A percentile compares a stretch with the other conserved stretches of the same genome.
phyloP scores from a whole-genome alignment of 2,888 invertebrate species.

The Netelia fuscicornis region DNA sequence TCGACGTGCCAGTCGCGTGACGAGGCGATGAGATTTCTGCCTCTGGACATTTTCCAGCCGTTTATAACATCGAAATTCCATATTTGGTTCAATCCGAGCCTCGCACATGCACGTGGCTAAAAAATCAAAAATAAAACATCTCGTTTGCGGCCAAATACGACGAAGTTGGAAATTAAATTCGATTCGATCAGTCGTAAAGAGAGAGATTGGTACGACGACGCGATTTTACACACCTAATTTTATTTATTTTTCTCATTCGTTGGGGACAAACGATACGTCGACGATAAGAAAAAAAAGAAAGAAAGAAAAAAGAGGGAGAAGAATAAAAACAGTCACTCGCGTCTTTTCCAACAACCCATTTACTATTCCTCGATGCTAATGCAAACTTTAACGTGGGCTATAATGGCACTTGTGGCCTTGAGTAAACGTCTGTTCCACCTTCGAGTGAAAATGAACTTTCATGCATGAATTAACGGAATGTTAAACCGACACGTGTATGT shows the following conservation, averaged over 20 bases:
- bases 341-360: neutral
- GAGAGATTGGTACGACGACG: slow-evolving; percentile 16
- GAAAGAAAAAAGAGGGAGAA: neutral
- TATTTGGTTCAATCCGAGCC: neutral
- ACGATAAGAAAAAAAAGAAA: neutral
- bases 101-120: neutral
- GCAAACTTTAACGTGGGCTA: slow-evolving; percentile 14
- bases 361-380: neutral
- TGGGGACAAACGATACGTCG: no score
- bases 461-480: slow-evolving; percentile 36
- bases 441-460: slow-evolving; percentile 35
- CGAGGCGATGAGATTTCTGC: neutral
- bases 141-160: no score
- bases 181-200: slow-evolving; percentile 17
- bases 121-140: neutral
- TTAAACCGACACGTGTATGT: neutral
- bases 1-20: neutral
- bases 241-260: neutral
- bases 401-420: slow-evolving; percentile 31
- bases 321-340: neutral
- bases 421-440: slow-evolving; percentile 1
- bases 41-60: neutral
- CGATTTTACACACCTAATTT: slow-evolving; percentile 5
- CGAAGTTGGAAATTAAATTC: neutral
- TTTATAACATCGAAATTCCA: neutral